Evolutionary conservation across 2,888 invertebrate species (phyloP).

Genomic region (Venusia cambrica): DNA sequence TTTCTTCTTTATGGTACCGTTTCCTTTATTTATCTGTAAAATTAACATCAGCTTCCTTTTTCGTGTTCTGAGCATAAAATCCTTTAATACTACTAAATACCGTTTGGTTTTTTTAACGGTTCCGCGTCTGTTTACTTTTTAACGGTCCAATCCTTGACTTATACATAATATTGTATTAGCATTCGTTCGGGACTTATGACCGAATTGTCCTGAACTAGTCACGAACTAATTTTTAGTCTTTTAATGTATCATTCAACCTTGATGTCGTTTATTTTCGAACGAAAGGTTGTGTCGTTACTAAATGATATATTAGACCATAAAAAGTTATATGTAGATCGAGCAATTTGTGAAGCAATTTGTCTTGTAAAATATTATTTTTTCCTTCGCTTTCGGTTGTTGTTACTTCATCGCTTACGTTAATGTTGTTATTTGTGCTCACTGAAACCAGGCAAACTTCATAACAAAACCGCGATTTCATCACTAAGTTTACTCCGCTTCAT

Average conservation of each 20-base stretch:
- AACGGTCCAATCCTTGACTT: slow-evolving; percentile 53
- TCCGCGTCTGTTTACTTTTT: slow-evolving; percentile 30
- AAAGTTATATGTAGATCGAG: slow-evolving; percentile 30
- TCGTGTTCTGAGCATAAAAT: slow-evolving; percentile 32
- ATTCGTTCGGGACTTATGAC: slow-evolving; percentile 47
- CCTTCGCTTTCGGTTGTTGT: slow-evolving; percentile 28
- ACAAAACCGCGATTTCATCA: slow-evolving; percentile 28
- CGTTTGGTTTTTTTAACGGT: slow-evolving; percentile 36
- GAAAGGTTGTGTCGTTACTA: slow-evolving; percentile 31
- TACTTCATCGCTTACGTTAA: slow-evolving; percentile 30
- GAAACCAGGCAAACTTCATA: slow-evolving; percentile 28
- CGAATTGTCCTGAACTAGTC: slow-evolving; percentile 56
- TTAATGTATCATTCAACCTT: slow-evolving; percentile 51
- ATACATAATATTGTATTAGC: slow-evolving; percentile 54
- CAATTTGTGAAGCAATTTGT: slow-evolving; percentile 32
- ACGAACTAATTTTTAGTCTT: slow-evolving; percentile 53
- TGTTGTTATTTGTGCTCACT: slow-evolving; percentile 26
- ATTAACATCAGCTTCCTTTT: slow-evolving; percentile 29
- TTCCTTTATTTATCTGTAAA: slow-evolving; percentile 15
- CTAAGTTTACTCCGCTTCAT: slow-evolving; percentile 20
- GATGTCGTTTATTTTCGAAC: slow-evolving; percentile 36
- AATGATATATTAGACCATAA: slow-evolving; percentile 36
- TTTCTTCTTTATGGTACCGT: slow-evolving; percentile 10
- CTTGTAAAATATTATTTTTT: slow-evolving; percentile 33
- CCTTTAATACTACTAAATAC: slow-evolving; percentile 39